phyloP scores from a whole-genome alignment of 2,888 invertebrate species.

The Morpho helenor region DNA sequence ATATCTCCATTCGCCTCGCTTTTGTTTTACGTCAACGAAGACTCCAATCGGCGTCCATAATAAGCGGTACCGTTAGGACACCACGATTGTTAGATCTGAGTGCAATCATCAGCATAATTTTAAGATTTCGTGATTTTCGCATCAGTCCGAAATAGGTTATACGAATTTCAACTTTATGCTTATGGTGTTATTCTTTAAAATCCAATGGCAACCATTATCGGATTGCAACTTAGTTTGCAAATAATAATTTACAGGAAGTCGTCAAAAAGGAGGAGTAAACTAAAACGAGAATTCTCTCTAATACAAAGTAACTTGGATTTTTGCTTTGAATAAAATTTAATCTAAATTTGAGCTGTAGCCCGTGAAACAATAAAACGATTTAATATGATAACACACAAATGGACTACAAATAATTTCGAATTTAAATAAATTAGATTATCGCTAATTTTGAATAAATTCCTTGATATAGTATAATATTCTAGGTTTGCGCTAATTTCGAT shows the following conservation, averaged over 20 bases:
- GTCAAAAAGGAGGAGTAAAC: background rate
- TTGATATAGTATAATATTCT: too few species aligned
- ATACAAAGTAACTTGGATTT: background rate
- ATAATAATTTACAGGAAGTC: slow-evolving; percentile 7
- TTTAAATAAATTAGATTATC: too few species aligned
- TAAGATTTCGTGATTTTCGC: slow-evolving; percentile 53
- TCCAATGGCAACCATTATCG: background rate
- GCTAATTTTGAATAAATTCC: too few species aligned
- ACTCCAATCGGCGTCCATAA: slow-evolving; percentile 27
- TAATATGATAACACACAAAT: too few species aligned
- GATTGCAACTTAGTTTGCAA: slow-evolving; percentile 2
- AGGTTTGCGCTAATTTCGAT: too few species aligned
- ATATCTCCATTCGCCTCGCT: background rate
- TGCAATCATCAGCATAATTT: slow-evolving; percentile 47
- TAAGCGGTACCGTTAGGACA: slow-evolving; percentile 52
- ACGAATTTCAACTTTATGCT: slow-evolving; percentile 13
- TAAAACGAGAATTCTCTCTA: background rate
- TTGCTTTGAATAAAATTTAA: too few species aligned
- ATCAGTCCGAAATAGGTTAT: slow-evolving; percentile 30
- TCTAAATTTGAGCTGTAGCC: too few species aligned
- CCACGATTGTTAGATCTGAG: slow-evolving; percentile 51
- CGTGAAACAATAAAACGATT: too few species aligned
- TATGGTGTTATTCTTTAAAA: background rate
- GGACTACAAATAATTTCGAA: too few species aligned
- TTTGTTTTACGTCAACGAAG: background rate